A percentile compares a stretch with the other conserved stretches of the same genome.
Conservation (phyloP, 2,113 vertebrate genomes). For the Dolichotis patagonum region DNA sequence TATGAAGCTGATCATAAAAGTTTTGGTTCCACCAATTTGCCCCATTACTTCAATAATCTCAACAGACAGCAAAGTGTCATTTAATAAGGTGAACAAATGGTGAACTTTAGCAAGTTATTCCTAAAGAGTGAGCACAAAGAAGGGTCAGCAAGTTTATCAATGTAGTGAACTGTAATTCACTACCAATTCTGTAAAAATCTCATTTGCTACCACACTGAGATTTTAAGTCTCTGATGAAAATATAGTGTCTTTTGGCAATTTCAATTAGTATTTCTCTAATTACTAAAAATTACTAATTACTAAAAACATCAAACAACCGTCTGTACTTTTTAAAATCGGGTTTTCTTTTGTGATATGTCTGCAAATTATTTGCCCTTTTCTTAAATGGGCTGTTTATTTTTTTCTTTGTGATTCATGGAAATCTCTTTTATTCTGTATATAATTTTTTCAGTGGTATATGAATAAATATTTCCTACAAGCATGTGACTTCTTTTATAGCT, state of each 20-base stretch:
- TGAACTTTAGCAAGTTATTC: background rate
- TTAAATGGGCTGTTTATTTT: background rate
- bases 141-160: accelerated
- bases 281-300: background rate
- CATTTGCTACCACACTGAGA: no score
- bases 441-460: background rate
- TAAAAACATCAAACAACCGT: background rate
- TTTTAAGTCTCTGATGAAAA: no score
- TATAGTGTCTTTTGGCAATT: background rate
- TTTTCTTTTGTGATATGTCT: background rate
- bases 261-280: background rate
- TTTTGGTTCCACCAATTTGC: background rate
- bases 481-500: background rate
- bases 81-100: background rate
- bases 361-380: background rate
- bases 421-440: background rate
- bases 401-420: background rate
- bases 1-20: background rate
- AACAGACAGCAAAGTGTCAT: background rate
- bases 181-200: no score
- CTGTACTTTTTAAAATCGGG: background rate
- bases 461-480: background rate
- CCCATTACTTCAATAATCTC: background rate
- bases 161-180: no score
- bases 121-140: background rate